Percentiles rank a stretch among this genome's conserved stretches.
Evolutionary conservation across 1,140 invertebrate genomes (phyloP).

Genomic region (Harlomillsia oculata): DNA sequence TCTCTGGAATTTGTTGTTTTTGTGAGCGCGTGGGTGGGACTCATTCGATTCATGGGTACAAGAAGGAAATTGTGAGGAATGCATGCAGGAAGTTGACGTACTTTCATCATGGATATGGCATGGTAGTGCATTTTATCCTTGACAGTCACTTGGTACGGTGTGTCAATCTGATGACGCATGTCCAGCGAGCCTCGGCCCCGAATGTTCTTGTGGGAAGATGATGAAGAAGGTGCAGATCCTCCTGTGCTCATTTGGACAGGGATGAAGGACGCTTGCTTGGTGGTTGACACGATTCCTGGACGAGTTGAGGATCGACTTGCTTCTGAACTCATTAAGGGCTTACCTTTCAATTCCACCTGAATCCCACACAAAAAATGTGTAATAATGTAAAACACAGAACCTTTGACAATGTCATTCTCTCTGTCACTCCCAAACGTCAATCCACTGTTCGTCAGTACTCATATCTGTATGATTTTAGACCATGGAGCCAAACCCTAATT

Average conservation of each 20-base stretch:
- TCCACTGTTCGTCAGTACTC: too few relatives aligned
- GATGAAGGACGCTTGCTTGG: too few relatives aligned
- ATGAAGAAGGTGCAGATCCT: not conserved
- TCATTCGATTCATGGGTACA: too few relatives aligned
- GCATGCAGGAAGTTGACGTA: slow-evolving; percentile 37
- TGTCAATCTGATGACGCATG: slow-evolving; percentile 41
- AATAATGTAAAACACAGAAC: not conserved
- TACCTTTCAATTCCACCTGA: slow-evolving; percentile 60
- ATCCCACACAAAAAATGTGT: slow-evolving; percentile 9
- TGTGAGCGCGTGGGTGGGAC: too few relatives aligned
- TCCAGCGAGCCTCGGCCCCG: not conserved
- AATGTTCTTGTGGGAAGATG: not conserved
- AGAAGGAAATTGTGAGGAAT: too few relatives aligned
- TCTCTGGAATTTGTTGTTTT: too few relatives aligned
- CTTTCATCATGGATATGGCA: slow-evolving; percentile 86
- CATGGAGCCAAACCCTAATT: too few relatives aligned
- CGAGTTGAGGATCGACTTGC: too few relatives aligned
- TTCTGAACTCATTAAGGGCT: slow-evolving; percentile 58
- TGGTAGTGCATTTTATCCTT: slow-evolving; percentile 88
- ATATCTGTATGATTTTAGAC: too few relatives aligned
- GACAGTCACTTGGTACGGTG: slow-evolving; percentile 75
- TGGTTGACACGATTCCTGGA: too few relatives aligned
- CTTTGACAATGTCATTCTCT: not conserved
- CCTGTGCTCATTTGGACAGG: too few relatives aligned
- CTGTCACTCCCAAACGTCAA: too few relatives aligned